phyloP scores from a whole-genome alignment of 2,888 invertebrate species.

The Steinernema scapterisci region DNA sequence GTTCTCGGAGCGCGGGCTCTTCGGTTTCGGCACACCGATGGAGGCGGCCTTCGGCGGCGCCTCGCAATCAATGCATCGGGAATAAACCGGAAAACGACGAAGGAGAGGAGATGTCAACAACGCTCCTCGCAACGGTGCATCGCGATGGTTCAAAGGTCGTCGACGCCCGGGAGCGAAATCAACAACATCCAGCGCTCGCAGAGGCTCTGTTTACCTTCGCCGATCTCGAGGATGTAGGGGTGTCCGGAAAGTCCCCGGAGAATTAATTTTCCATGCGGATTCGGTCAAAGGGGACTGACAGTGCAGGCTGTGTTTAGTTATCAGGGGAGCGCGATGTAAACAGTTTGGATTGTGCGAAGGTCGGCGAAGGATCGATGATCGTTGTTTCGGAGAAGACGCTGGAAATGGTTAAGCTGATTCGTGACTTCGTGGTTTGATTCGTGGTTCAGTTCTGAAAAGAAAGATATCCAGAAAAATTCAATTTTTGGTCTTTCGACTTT shows the following conservation, averaged over 20 bases:
- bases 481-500: too few relatives aligned
- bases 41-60: background rate
- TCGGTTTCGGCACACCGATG: background rate
- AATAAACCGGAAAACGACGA: conserved; percentile 16
- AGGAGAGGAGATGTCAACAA: background rate
- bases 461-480: too few relatives aligned
- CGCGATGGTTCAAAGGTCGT: conserved; percentile 17
- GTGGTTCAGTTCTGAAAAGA: too few relatives aligned
- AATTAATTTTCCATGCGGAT: too few relatives aligned
- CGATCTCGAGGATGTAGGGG: background rate
- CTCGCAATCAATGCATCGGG: conserved; percentile 17
- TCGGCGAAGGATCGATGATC: too few relatives aligned
- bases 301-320: too few relatives aligned
- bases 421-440: too few relatives aligned
- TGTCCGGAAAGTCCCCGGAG: background rate
- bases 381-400: too few relatives aligned
- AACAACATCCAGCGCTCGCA: background rate
- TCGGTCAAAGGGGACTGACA: too few relatives aligned
- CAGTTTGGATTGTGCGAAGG: too few relatives aligned
- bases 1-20: background rate
- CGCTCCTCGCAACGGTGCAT: background rate
- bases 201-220: conserved; percentile 18
- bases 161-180: background rate
- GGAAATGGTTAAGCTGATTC: too few relatives aligned
- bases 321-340: too few relatives aligned